Base-by-base conservation (phyloP, 2,797 vertebrate genomes). In the Picus viridis region DNA sequence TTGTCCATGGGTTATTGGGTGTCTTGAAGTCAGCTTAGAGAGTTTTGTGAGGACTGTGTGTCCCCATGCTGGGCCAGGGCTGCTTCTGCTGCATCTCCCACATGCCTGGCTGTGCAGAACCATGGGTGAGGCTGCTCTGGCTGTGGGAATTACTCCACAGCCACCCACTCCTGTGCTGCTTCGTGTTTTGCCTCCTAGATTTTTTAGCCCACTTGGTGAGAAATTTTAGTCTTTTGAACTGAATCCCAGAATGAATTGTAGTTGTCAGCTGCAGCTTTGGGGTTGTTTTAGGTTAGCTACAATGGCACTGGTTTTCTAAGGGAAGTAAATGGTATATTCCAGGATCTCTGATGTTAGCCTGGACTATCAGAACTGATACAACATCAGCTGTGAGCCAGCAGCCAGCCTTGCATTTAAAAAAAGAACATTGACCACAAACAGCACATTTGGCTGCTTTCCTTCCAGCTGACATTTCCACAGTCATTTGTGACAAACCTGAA, bases 401-500 rank as follows among this genome's bases (percentile, higher is more conserved):
- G 64, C 77, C 39, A 32, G 17, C 4, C 43, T 65, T 80, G 56
- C 26, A 39, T 56, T 79, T 30, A 18, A 49, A 49, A 23, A 15
- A 12, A 24, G 41, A 23, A 12, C 11, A 27, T 43, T 12, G 41
- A 15, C 47, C 12, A 30, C 58, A 69, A 81, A 36, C 54, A 30
- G 6, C 19, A 75, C 11, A 3, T 75, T 71, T 76, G 57, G 69
- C 62, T 82, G n/a, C 32, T 82, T 82, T 54, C 71, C 54, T 89
- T 96, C 92, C 97, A 99, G 99, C 99, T 51, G 99, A 99, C 89
- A 99, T 99, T 94, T 98, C 98, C 94, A 99, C 98, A 0, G 99
- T 99, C 77, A 98, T 99, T 65, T 99, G 99, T 64, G 99, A 99
- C 96, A 99, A 99, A 70, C 97, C 98, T 3, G 98, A 99, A 87